Conservation (phyloP, 2,113 vertebrate genomes). For the Oryzias woworae region DNA sequence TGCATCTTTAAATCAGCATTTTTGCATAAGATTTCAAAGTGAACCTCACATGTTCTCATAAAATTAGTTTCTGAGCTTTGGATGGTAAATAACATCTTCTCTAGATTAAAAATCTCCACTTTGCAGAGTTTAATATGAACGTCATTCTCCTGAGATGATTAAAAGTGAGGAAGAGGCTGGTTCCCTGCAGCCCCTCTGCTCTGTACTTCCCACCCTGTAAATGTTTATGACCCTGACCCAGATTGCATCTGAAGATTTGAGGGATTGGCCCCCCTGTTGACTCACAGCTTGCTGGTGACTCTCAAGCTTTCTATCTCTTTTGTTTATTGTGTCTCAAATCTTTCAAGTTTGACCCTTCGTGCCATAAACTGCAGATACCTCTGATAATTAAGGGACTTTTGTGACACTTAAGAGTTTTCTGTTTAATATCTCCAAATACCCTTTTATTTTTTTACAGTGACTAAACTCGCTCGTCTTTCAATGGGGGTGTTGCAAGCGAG, state of each 20-base stretch:
- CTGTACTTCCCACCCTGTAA: constrained; percentile 72
- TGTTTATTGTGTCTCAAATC: constrained; percentile 70
- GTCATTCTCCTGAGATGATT: constrained; percentile 57
- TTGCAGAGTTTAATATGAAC: background rate
- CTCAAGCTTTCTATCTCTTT: constrained; percentile 57
- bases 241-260: constrained; percentile 73
- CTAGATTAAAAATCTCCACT: no score
- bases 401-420: background rate
- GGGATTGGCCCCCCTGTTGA: constrained; percentile 68
- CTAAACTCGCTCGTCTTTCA: constrained; percentile 15
- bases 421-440: background rate
- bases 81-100: no score
- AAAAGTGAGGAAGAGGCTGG: constrained; percentile 35
- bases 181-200: constrained; percentile 57
- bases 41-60: no score
- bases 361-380: constrained; percentile 22
- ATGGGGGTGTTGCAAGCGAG: constrained; percentile 31
- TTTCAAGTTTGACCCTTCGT: constrained; percentile 49
- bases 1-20: background rate
- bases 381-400: constrained; percentile 5
- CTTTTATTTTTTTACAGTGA: background rate
- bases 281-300: constrained; percentile 73
- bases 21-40: background rate
- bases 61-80: no score
- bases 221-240: constrained; percentile 74